Base-by-base conservation (phyloP, 2,888 invertebrate genomes). In the Myathropa florea region DNA sequence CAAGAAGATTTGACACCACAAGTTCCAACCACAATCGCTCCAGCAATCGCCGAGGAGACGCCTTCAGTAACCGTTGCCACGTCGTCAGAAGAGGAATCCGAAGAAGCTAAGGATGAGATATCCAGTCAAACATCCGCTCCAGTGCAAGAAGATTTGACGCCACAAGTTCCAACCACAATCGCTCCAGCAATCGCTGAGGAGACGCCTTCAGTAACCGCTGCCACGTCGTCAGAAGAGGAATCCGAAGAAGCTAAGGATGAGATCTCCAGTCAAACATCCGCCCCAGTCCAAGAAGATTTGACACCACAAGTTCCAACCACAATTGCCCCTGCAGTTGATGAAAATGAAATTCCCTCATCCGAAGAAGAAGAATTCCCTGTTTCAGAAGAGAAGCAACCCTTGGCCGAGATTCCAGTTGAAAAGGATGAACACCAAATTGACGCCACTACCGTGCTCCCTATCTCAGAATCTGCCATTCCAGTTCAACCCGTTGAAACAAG, bases 91-190 rank as follows among this genome's bases (percentile, higher is more conserved):
- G 71, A 39, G 33, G 68, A 46, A 46, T 39, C 24, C 6, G 46
- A 46, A n/a, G 46, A 46, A 18, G n/a, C n/a, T n/a, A n/a, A n/a
- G n/a, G n/a, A n/a, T n/a, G 46, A 18, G 6, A 14, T 39, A 14
- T 46, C 46, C 46, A 46, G 7, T 7, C 46, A 18, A 18, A 46
- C 46, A 46, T 18, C 46, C 18, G 46, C 18, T 18, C 46, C 46
- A 46, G 46, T 18, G 6, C 18, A 7, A 18, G 68, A 79, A 30
- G 26, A 60, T 18, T n/a, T 53, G 9, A 30, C 57, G 55, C 4
- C 73, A n/a, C 28, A 64, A 28, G 39, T 39, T 12, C 75, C 63
- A 71, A 65, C 61, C 78, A 57, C 67, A 61, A 24, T 55, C 7
- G 18, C 30, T 10, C 71, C 78, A 26, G n/a, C 36, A 9, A 18